A percentile compares a stretch with the other conserved stretches of the same genome.
phyloP scores from a whole-genome alignment of 2,888 invertebrate genomes.

The Drosophila aldrichi region DNA sequence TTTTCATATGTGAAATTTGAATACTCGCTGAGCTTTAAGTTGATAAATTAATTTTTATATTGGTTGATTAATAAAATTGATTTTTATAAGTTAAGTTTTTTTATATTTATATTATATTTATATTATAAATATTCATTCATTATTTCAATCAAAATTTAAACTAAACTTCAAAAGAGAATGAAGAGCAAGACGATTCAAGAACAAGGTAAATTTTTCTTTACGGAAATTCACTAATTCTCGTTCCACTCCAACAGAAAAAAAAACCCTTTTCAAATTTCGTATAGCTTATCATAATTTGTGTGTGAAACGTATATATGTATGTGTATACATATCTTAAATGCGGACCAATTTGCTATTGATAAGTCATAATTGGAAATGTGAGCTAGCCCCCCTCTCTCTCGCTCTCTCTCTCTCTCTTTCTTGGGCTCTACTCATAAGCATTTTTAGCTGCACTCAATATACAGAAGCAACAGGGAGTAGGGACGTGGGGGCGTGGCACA shows the following conservation, averaged over 20 bases:
- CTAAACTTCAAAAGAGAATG: no score
- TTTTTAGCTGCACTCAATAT: not conserved
- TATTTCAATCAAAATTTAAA: no score
- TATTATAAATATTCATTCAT: no score
- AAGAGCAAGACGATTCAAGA: no score
- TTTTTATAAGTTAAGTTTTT: no score
- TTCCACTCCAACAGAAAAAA: not conserved
- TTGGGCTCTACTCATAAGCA: not conserved
- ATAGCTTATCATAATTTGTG: not conserved
- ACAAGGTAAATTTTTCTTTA: not conserved
- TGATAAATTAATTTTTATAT: no score
- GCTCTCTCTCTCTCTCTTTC: no score
- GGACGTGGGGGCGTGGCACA: not conserved
- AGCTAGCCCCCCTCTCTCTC: not conserved
- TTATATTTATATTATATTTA: no score
- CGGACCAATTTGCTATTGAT: slow-evolving; percentile 11
- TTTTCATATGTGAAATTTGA: not conserved
- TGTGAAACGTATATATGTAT: not conserved
- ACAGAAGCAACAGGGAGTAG: not conserved
- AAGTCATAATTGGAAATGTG: slow-evolving; percentile 1
- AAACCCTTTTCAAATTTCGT: not conserved
- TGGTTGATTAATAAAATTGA: no score
- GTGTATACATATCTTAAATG: not conserved
- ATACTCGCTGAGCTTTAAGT: not conserved
- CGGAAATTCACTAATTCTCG: not conserved